Conservation (phyloP, 30 jellyfish, hydroid and myxozoan genomes). For the Euphysa ruthae region DNA sequence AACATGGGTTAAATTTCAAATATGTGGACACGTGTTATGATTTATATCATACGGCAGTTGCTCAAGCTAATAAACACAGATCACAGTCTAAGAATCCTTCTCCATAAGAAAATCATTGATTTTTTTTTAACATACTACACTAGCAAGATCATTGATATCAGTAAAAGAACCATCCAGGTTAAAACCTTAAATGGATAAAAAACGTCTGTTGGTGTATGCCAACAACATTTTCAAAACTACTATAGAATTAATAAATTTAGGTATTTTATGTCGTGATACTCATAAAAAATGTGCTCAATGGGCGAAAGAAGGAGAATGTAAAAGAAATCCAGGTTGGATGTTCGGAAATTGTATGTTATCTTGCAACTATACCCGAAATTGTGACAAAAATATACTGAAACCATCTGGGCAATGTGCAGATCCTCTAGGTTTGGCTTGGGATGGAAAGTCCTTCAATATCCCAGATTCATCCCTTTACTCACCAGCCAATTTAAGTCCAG, state of each 20-base stretch:
- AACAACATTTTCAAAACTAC: too few species aligned
- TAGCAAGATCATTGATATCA: too few species aligned
- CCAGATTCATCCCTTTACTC: conserved; percentile 68
- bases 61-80: too few species aligned
- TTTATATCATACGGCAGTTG: too few species aligned
- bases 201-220: too few species aligned
- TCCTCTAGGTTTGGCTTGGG: conserved; percentile 86
- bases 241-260: conserved; percentile 14
- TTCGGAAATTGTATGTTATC: conserved; percentile 52
- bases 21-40: too few species aligned
- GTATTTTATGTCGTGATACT: conserved; percentile 59
- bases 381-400: conserved; percentile 52
- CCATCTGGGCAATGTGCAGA: conserved; percentile 86
- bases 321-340: conserved; percentile 87
- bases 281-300: conserved; percentile 67
- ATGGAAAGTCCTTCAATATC: conserved; percentile 55
- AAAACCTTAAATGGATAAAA: too few species aligned
- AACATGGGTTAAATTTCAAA: too few species aligned
- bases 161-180: too few species aligned
- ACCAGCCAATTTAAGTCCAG: conserved; percentile 57
- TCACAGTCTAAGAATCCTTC: too few species aligned
- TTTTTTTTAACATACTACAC: too few species aligned
- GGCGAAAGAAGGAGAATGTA: conserved; percentile 90
- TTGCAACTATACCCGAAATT: conserved; percentile 72
- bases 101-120: too few species aligned